Evolutionary conservation across 2,888 invertebrate species (phyloP), one percentile per base, ranked within the genome.

Genomic region (Zele albiditarsus): DNA sequence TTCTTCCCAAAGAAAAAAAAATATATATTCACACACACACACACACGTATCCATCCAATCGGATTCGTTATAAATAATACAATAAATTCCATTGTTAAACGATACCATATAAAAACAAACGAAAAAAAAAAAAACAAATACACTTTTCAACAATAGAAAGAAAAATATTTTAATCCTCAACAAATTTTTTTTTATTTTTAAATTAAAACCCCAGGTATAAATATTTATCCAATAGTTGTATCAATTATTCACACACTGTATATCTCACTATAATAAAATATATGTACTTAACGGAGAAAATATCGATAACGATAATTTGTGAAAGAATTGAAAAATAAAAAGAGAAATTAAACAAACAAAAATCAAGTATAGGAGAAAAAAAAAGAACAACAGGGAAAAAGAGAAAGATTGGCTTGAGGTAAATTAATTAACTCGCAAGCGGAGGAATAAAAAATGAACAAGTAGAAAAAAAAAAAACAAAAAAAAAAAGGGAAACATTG

Each of bases 1-100:
- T 38, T 12, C 12, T 38, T 8, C 12, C n/a, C n/a, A 75, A 71
- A 68, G 57, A 72, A 77, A 75, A 66, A 5, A 31, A 49, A 23
- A 25, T 42, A n/a, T 4, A 53, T 5, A 66, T 42, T 10, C 14
- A 23, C 25, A 33, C 25, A 1, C 6, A 66, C n/a, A 25, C 10
- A 31, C 20, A 23, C 23, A n/a, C n/a, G 3, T n/a, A 65, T 42
- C 12, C 23, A 31, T 63, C 58, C 6, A 20, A 53, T 23, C n/a
- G 5, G 8, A 8, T 20, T 20, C 23, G 20, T 23, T 53, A n/a
- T 53, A 53, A 53, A 53, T 20, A 53, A 53, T 20, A 20, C 8
- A 23, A 53, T 53, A 53, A 53, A 53, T 53, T 20, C n/a, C n/a
- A 53, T 20, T 20, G n/a, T 53, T 53, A 20, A 53, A 2, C 53